Evolutionary conservation across 1,140 invertebrate species (phyloP), one percentile per base, ranked within the genome.

Genomic region (Lysiphlebus fabarum): DNA sequence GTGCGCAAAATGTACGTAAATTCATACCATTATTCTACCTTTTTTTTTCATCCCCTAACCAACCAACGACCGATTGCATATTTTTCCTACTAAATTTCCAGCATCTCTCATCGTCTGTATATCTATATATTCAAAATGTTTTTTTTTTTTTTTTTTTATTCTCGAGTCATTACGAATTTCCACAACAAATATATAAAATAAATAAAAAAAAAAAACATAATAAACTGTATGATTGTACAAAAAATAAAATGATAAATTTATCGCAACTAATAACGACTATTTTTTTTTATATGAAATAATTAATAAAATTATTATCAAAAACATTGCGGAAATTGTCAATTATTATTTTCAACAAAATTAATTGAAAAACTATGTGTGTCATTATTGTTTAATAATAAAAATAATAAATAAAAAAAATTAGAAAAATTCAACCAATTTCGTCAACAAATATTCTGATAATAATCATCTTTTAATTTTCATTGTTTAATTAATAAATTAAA

Each of bases 111-210:
- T 17, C 45, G 17, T 48, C 14, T 9, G 4, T 26, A 26, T 26
- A 26, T 4, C 2, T 26, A 26, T 4, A 26, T 26, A 3, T 3
- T 17, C 2, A 26, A 26, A n/a, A n/a, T n/a, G n/a, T n/a, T n/a
- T 17, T 12, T 26, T 5, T 33, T 10, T 9, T 33, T 11, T 33
- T 49, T 33, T 49, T 49, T 49, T 26, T 17, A 26, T 33, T 61
- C 38, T 54, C 54, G 59, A 26, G 17, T 26, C 59, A 61, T 38
- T 61, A 56, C 59, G 59, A 48, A 44, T 60, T 50, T 36, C 38
- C 59, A 53, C 38, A 40, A 47, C 26, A 57, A 62, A 62, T 62
- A 62, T 55, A 58, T 2, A 26, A 26, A 26, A n/a, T n/a, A n/a
- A 26, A 26, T 26, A 26, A 26, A 26, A 26, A 26, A 26, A 26